Evolutionary conservation across 1,140 invertebrate genomes (phyloP).

Genomic region (Heliconius hewitsoni): DNA sequence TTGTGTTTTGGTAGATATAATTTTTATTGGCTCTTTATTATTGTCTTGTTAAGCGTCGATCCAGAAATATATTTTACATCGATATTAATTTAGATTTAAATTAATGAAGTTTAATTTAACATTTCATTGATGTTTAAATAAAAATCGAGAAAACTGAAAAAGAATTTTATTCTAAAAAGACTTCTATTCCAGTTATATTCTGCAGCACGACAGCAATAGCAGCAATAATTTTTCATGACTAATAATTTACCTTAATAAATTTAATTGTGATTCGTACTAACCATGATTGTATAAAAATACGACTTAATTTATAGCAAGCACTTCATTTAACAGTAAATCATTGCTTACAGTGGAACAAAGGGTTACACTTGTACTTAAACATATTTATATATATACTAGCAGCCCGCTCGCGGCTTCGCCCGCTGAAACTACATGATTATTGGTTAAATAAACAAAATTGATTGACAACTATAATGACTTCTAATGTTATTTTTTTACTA

Average conservation of each 20-base stretch:
- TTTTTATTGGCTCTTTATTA: neutral
- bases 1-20: neutral
- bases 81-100: too few relatives aligned
- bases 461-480: too few relatives aligned
- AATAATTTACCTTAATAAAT: constrained; percentile 2
- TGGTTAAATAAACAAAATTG: too few relatives aligned
- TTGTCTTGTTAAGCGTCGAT: too few relatives aligned
- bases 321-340: constrained; percentile 5
- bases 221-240: neutral
- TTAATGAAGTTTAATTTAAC: too few relatives aligned
- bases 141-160: too few relatives aligned
- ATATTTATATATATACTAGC: too few relatives aligned
- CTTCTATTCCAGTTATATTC: neutral
- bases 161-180: too few relatives aligned
- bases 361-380: neutral
- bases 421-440: too few relatives aligned
- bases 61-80: too few relatives aligned
- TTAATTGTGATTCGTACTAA: neutral
- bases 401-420: too few relatives aligned
- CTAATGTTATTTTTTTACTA: too few relatives aligned
- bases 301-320: neutral
- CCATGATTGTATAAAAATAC: neutral
- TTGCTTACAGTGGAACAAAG: neutral
- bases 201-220: neutral
- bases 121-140: neutral